Conservation (phyloP, 1,140 invertebrate species). For the Drosophila bifasciata region DNA sequence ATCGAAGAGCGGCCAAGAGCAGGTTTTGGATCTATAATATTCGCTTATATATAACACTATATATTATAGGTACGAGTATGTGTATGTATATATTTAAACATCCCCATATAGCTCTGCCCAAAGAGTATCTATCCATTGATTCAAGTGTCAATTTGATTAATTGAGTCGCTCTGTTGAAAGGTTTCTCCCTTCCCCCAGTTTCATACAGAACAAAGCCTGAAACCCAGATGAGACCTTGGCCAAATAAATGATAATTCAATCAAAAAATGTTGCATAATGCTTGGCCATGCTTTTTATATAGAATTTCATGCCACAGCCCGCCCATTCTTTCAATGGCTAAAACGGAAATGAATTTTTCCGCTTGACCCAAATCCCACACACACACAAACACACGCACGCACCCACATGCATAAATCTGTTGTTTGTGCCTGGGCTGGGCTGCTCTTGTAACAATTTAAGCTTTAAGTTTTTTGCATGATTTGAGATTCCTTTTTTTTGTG, state of each 20-base stretch:
- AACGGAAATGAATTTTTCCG: slow-evolving; percentile 69
- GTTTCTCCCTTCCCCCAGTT: slow-evolving; percentile 1
- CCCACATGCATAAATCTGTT: slow-evolving; percentile 13
- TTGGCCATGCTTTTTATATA: neutral
- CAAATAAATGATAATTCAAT: slow-evolving; percentile 25
- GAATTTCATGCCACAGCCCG: neutral
- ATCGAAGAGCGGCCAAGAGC: slow-evolving; percentile 24
- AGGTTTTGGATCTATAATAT: no score
- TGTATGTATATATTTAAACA: neutral
- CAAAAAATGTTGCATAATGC: slow-evolving; percentile 47
- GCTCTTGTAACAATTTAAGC: slow-evolving; percentile 29
- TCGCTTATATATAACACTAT: no score
- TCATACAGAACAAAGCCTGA: neutral
- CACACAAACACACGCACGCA: no score
- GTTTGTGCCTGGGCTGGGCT: slow-evolving; percentile 1
- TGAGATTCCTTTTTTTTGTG: slow-evolving; percentile 4
- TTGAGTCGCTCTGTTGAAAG: slow-evolving; percentile 34
- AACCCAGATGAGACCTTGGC: slow-evolving; percentile 15
- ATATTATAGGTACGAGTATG: no score
- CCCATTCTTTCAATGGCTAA: slow-evolving; percentile 4
- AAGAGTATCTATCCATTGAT: slow-evolving; percentile 33
- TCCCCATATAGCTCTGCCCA: slow-evolving; percentile 16
- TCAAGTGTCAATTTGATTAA: slow-evolving; percentile 64
- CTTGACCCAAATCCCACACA: slow-evolving; percentile 56
- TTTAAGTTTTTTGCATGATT: slow-evolving; percentile 33